Conservation (phyloP, 2,888 invertebrate genomes). For the Drosophila borealis region DNA sequence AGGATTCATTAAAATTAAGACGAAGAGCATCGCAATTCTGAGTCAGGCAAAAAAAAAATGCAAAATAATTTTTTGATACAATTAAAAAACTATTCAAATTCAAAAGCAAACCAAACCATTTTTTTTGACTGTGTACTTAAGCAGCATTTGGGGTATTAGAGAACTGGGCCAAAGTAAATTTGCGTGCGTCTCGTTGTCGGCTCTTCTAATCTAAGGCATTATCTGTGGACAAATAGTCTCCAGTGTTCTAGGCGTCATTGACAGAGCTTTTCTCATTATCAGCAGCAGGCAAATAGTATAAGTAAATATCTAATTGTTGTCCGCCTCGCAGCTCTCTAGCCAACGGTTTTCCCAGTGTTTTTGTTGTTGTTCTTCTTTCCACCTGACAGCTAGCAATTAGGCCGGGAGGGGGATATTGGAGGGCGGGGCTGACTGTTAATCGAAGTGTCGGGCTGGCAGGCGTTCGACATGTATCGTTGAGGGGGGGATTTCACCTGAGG, state of each 20-base stretch:
- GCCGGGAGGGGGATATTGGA: neutral
- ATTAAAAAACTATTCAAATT: no score
- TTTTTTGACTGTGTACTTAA: neutral
- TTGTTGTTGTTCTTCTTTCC: conserved; percentile 2
- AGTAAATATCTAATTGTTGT: conserved; percentile 50
- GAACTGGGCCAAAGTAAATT: neutral
- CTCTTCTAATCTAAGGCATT: conserved; percentile 35
- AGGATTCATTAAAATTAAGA: no score
- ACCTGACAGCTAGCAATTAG: conserved; percentile 9
- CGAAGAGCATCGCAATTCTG: no score
- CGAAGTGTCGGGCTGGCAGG: conserved; percentile 14
- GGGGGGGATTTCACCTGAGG: neutral
- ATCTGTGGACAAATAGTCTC: conserved; percentile 34
- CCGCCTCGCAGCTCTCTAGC: conserved; percentile 14
- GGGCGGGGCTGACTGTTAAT: conserved; percentile 22
- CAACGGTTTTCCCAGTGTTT: neutral
- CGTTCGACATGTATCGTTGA: conserved; percentile 7
- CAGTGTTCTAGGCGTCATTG: conserved; percentile 44
- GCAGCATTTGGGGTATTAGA: neutral
- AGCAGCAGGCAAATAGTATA: conserved; percentile 39
- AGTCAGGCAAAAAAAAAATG: no score
- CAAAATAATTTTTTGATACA: no score
- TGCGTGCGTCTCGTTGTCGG: conserved; percentile 8
- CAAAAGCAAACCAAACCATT: neutral
- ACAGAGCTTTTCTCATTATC: conserved; percentile 52